Percentiles rank a stretch among this genome's conserved stretches.
Evolutionary conservation across 2,797 vertebrate genomes (phyloP).

Genomic region (Malurus leucopterus): DNA sequence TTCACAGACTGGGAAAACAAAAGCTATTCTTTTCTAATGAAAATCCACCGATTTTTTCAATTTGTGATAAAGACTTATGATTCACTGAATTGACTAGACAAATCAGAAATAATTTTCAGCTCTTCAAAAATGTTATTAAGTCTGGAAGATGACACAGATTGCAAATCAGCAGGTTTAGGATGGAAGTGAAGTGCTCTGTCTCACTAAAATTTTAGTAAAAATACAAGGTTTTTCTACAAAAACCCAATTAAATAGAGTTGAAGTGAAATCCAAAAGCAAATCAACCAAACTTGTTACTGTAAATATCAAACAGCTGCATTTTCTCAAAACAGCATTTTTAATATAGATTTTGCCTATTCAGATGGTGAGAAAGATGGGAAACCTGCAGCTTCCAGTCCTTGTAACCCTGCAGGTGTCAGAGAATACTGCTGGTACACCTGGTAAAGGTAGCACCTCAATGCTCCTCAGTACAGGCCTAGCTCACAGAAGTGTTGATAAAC

Average conservation of each 20-base stretch:
- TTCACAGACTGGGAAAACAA: background rate
- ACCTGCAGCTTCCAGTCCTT: background rate
- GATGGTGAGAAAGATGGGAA: background rate
- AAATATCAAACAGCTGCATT: background rate
- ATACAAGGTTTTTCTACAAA: background rate
- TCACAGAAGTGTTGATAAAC: background rate
- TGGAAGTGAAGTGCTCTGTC: background rate
- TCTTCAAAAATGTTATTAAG: background rate
- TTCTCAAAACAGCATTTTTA: background rate
- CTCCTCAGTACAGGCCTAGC: background rate
- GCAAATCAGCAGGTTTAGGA: background rate
- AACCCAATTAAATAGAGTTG: fast-evolving
- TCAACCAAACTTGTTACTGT: background rate
- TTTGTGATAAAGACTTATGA: background rate
- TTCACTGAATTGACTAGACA: background rate
- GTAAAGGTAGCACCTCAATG: background rate
- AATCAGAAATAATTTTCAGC: background rate
- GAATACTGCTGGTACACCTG: background rate
- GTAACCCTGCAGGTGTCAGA: background rate
- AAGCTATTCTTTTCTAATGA: background rate
- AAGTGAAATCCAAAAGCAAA: background rate
- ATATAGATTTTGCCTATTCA: background rate
- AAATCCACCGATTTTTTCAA: background rate
- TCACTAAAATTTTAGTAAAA: background rate
- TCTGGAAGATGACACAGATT: background rate